Percentiles rank a stretch among this genome's conserved stretches.
Conservation (phyloP, 2,113 vertebrate species). For the Melanocharis versteri region DNA sequence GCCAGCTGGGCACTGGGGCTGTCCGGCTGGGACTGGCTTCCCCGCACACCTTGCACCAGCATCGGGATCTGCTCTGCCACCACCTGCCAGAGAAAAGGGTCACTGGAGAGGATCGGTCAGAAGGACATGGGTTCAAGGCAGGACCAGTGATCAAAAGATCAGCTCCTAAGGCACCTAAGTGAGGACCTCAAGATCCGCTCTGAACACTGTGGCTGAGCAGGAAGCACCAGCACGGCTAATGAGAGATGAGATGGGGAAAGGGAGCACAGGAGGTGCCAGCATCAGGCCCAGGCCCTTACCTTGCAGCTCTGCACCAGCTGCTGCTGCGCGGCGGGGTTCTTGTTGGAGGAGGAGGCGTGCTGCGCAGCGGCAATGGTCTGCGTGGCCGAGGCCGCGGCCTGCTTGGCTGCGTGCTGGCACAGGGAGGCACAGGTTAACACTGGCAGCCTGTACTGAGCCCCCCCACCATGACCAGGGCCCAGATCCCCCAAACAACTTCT, state of each 20-base stretch:
- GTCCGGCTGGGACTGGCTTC: conserved; percentile 93
- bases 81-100: conserved; percentile 70
- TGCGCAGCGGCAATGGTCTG: conserved; percentile 93
- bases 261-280: background rate
- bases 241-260: background rate
- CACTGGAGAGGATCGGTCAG: background rate
- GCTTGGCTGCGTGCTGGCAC: conserved; percentile 88
- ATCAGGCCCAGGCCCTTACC: conserved; percentile 65
- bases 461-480: rapidly evolving
- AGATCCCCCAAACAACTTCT: background rate
- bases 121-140: background rate
- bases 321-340: conserved; percentile 89
- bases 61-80: conserved; percentile 95
- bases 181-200: background rate
- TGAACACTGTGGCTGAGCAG: rapidly evolving
- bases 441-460: rapidly evolving
- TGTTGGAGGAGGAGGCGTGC: conserved; percentile 86
- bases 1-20: conserved; percentile 93
- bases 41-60: conserved; percentile 92
- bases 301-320: conserved; percentile 96
- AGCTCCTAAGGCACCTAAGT: background rate
- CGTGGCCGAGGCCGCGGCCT: conserved; percentile 89
- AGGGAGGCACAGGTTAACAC: background rate
- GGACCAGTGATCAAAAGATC: rapidly evolving
- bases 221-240: rapidly evolving